phyloP scores from a whole-genome alignment of 2,113 vertebrate genomes.

The Ia io region DNA sequence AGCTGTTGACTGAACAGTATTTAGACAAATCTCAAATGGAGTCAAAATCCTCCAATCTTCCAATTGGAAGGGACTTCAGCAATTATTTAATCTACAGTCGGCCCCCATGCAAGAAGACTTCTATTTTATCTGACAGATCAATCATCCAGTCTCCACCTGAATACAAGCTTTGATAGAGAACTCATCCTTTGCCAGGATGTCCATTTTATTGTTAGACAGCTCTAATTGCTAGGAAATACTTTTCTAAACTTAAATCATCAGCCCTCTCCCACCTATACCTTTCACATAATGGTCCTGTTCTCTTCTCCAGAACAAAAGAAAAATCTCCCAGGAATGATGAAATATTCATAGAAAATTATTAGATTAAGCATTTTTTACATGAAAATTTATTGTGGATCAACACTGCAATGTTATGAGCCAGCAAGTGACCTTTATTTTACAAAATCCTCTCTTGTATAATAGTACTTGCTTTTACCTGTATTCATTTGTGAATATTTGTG shows the following conservation, averaged over 20 bases:
- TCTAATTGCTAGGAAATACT: background rate
- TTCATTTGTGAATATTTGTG: background rate
- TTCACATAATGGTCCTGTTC: background rate
- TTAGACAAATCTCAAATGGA: background rate
- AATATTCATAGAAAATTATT: slow-evolving; percentile 17
- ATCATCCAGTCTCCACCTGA: background rate
- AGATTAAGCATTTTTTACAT: slow-evolving; percentile 20
- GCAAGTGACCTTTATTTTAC: background rate
- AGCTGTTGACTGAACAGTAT: background rate
- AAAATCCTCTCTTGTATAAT: background rate
- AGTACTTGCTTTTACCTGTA: background rate
- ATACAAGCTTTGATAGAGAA: background rate
- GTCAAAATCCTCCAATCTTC: slow-evolving; percentile 23
- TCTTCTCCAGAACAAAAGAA: slow-evolving; percentile 7
- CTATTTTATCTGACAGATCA: background rate
- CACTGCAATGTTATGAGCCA: background rate
- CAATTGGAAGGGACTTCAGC: background rate
- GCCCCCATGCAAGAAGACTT: background rate
- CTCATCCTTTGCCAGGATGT: background rate
- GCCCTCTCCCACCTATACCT: background rate
- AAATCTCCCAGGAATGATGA: background rate
- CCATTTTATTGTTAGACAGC: background rate
- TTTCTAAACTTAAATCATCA: slow-evolving; percentile 39
- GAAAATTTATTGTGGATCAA: background rate
- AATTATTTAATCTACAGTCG: background rate